Evolutionary conservation across 35 echinoderm and acorn worm genomes (phyloP), one percentile per base, ranked within the genome.

Genomic region (Acanthaster planci): DNA sequence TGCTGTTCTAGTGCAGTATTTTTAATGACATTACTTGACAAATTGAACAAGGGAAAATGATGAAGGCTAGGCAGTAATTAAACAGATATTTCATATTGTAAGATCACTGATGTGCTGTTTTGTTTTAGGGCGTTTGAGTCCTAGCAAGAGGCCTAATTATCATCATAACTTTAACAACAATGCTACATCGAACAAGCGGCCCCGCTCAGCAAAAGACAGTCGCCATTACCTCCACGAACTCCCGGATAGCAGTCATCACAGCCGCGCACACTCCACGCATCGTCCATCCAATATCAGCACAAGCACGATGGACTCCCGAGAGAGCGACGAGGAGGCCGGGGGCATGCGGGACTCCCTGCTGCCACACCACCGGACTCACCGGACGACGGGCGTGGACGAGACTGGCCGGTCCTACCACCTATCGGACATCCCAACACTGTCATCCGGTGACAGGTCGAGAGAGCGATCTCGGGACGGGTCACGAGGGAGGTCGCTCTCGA

Each of bases 351-450:
- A 85, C 6, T 75, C 84, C 7, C 59, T 78, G 17, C 40, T 83
- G 23, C 80, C 64, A 8, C 87, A 29, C 76, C 35, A 44, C 52
- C 38, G 78, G n/a, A 75, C 87, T n/a, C 51, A 82, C 17, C 10
- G 60, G 21, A 84, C 47, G 4, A 77, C 84, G 64, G 52, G 53
- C 39, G 87, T 37, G 35, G 79, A 91, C 26, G 47, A 77, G 8
- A 89, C 90, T 58, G 95, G 84, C 37, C 88, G 92, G 7, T 99
- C 96, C 0, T 99, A 99, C 82, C 96, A 99, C 67, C 77, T 99
- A 89, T 99, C 96, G 10, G 96, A 99, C 58, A 99, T 99, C 16
- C 89, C 91, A 5, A 39, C 86, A 0, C 2, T 31, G 30, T 5
- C 68, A 39, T 53, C 87, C n/a, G 42, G 42, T 4, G 42, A 47